These are phyloP conservation scores for Rhombomys opimus DNA, from an alignment of 2,113 vertebrate species.

Conservation along the genomic window DNA sequence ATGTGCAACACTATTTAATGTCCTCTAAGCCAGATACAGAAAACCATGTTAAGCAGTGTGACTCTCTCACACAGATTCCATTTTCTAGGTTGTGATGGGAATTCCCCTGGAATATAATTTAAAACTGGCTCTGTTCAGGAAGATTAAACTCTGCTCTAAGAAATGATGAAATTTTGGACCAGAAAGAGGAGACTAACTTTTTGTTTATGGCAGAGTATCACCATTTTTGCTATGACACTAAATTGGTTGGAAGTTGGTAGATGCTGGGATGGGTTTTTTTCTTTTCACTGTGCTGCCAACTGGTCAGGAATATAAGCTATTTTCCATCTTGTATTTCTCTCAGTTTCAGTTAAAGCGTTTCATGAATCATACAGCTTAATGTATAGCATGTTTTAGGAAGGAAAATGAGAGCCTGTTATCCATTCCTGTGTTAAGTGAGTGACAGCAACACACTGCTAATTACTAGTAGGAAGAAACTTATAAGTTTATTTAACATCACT, in stretches of 20 bases:
- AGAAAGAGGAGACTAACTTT: not conserved
- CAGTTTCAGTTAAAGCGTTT: not conserved
- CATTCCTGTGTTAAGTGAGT: not conserved
- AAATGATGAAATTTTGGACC: not conserved
- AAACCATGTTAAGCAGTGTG: not conserved
- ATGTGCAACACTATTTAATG: not conserved
- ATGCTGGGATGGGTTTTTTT: not conserved
- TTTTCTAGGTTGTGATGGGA: constrained; percentile 8
- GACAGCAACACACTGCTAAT: not conserved
- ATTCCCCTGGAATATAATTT: constrained; percentile 32
- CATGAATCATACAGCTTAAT: not conserved
- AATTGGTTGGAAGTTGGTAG: not conserved
- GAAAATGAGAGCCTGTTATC: not conserved
- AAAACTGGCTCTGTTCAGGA: not conserved
- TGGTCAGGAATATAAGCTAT: not conserved
- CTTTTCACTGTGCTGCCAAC: not conserved
- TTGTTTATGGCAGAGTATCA: not conserved
- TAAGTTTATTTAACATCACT: not conserved
- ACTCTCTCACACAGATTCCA: not conserved
- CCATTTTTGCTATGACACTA: not conserved
- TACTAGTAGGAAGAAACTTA: not conserved
- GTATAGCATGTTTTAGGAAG: not conserved
- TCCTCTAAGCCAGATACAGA: not conserved
- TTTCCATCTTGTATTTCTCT: not conserved
- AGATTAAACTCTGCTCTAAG: not conserved